A percentile compares a stretch with the other conserved stretches of the same genome.
Evolutionary conservation across 2,888 invertebrate species (phyloP).

Genomic region (Calameuta pallipes): DNA sequence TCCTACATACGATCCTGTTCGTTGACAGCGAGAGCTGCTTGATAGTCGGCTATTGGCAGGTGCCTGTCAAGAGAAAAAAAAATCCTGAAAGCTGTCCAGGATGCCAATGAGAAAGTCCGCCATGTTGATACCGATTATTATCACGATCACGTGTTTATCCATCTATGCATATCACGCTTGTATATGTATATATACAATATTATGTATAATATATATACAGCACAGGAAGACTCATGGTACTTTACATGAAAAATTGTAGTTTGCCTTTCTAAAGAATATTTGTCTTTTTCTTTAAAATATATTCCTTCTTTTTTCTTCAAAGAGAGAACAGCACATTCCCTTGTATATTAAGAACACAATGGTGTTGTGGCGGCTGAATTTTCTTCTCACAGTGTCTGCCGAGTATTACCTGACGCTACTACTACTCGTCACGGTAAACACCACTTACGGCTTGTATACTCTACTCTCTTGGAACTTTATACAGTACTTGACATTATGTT

Average conservation of each 20-base stretch:
- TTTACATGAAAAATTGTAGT: background rate
- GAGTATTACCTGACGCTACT: background rate
- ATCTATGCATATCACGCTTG: background rate
- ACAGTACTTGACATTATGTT: background rate
- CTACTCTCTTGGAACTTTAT: background rate
- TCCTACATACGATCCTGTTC: background rate
- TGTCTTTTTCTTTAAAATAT: background rate
- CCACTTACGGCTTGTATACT: background rate
- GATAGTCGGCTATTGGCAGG: constrained; percentile 1
- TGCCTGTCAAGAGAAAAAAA: constrained; percentile 1
- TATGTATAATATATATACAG: no score
- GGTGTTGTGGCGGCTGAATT: constrained; percentile 21
- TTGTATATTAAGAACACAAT: constrained; percentile 20
- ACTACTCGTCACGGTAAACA: background rate
- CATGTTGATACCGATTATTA: background rate
- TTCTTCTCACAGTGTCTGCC: constrained; percentile 3
- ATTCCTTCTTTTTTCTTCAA: background rate
- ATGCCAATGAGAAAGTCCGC: background rate
- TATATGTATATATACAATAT: background rate
- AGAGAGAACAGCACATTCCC: constrained; percentile 3
- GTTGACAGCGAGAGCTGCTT: background rate
- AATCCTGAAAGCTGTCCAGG: background rate
- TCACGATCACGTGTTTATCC: background rate
- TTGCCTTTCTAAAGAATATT: background rate
- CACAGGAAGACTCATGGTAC: background rate